A percentile compares a stretch with the other conserved stretches of the same genome.
Conservation (phyloP, 1,140 invertebrate species). For the Psix sp. region DNA sequence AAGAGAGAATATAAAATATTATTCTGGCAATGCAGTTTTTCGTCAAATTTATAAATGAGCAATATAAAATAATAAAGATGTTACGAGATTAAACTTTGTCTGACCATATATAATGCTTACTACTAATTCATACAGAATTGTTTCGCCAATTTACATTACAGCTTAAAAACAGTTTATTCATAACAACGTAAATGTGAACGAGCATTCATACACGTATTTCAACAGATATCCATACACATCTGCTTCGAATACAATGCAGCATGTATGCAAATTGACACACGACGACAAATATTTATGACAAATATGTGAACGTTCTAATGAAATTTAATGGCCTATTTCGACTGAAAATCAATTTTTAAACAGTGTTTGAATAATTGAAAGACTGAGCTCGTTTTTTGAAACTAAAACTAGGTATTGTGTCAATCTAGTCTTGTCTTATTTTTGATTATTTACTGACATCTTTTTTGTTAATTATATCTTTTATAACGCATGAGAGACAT, state of each 20-base stretch:
- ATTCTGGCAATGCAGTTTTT: no score
- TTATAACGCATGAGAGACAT: slow-evolving; percentile 25
- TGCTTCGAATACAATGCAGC: not conserved
- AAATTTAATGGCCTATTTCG: not conserved
- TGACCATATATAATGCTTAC: not conserved
- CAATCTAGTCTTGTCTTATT: not conserved
- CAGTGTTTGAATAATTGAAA: not conserved
- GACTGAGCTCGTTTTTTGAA: not conserved
- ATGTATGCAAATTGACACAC: slow-evolving; percentile 8
- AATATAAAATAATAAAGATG: no score
- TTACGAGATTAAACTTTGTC: no score
- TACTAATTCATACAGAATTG: slow-evolving; percentile 1
- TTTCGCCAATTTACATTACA: not conserved
- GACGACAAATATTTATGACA: slow-evolving; percentile 1
- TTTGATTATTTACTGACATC: slow-evolving; percentile 12
- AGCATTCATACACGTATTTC: slow-evolving; percentile 1
- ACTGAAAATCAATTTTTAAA: not conserved
- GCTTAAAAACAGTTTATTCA: slow-evolving; percentile 11
- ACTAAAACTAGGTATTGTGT: no score
- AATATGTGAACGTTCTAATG: slow-evolving; percentile 4
- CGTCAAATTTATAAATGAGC: no score
- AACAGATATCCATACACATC: not conserved
- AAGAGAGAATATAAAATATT: no score
- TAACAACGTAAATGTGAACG: slow-evolving; percentile 6
- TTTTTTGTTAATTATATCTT: slow-evolving; percentile 23